phyloP scores from a whole-genome alignment of 2,888 invertebrate genomes.

The Chromoteleia sp. region DNA sequence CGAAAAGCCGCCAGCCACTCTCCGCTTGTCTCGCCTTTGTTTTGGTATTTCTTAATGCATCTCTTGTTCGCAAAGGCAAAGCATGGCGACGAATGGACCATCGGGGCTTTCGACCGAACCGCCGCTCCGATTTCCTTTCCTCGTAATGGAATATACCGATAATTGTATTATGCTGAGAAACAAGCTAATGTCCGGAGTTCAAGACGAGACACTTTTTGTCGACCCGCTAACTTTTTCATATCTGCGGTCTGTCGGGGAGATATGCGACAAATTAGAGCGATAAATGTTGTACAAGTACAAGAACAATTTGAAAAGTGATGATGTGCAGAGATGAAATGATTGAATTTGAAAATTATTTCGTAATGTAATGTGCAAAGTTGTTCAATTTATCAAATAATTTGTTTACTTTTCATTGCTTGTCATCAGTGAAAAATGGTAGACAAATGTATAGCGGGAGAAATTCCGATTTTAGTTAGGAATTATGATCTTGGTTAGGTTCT shows the following conservation, averaged over 20 bases:
- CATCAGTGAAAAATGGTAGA: no score
- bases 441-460: no score
- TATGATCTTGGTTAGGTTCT: no score
- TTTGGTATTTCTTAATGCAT: constrained; percentile 80
- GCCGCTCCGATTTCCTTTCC: constrained; percentile 54
- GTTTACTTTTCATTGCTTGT: no score
- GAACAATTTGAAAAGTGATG: neutral
- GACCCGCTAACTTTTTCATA: constrained; percentile 23
- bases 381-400: no score
- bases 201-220: constrained; percentile 27
- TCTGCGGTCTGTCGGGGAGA: constrained; percentile 5
- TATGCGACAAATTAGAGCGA: neutral
- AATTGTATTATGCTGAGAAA: constrained; percentile 54
- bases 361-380: no score
- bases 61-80: constrained; percentile 70
- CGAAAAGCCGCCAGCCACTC: constrained; percentile 74
- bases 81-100: constrained; percentile 61
- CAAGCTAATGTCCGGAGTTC: constrained; percentile 45
- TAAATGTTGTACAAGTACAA: neutral
- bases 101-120: constrained; percentile 30
- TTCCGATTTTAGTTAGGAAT: no score
- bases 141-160: constrained; percentile 65
- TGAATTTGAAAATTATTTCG: no score
- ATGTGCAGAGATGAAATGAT: no score
- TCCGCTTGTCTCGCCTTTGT: constrained; percentile 77